A percentile compares a stretch with the other conserved stretches of the same genome.
Evolutionary conservation across 2,113 vertebrate species (phyloP).

Genomic region (Ranitomeya variabilis): DNA sequence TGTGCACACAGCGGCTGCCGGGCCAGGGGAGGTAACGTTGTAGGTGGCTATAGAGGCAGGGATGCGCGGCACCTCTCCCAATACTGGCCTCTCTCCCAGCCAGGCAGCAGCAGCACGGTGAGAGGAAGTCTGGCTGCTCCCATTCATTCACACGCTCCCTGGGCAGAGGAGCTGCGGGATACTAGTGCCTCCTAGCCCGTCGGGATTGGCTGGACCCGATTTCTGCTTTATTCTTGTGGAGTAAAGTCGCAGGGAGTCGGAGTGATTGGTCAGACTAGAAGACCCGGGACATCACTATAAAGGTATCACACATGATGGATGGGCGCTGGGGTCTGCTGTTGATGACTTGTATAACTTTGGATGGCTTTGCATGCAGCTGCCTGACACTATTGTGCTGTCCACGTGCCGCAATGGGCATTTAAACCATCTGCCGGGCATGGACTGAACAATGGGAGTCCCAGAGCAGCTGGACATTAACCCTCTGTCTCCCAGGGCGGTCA

Average conservation of each 20-base stretch:
- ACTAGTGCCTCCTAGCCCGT: not conserved
- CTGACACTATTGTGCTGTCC: not conserved
- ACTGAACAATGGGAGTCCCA: not conserved
- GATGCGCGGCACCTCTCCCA: conserved; percentile 23
- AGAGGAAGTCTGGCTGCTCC: conserved; percentile 25
- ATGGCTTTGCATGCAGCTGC: not conserved
- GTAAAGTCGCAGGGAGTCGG: not conserved
- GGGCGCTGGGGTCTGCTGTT: not conserved
- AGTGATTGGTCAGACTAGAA: not conserved
- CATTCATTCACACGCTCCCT: conserved; percentile 43
- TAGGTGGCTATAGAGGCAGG: conserved; percentile 40
- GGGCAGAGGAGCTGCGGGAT: conserved; percentile 17
- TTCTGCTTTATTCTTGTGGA: conserved; percentile 16
- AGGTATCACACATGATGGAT: not conserved
- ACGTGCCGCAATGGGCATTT: not conserved
- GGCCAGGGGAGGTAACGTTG: not conserved
- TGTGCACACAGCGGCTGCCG: conserved; percentile 10
- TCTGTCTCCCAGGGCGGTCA: not conserved
- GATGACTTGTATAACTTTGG: not conserved
- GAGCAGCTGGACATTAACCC: not conserved
- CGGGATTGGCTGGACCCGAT: conserved; percentile 7
- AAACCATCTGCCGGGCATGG: not conserved
- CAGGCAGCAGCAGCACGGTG: not conserved
- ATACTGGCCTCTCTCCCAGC: conserved; percentile 31
- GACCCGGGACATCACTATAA: not conserved